These are phyloP conservation scores for Bombus affinis DNA, from an alignment of 1,140 invertebrate species.

Conservation along the genomic window DNA sequence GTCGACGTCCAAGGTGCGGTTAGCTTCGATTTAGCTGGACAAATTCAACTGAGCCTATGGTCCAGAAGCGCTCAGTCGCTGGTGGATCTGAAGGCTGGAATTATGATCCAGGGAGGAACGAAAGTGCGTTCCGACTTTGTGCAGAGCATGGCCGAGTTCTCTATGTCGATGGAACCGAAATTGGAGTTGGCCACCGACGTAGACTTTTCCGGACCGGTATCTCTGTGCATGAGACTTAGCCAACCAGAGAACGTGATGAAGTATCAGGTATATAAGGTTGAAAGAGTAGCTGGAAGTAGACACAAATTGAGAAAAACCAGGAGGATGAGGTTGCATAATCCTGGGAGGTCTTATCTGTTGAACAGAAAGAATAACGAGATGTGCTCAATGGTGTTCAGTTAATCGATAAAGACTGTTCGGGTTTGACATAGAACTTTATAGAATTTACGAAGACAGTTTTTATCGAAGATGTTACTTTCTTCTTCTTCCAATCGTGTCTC, in stretches of 20 bases:
- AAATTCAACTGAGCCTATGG: conserved; percentile 94
- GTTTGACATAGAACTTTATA: not conserved
- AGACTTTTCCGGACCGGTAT: conserved; percentile 90
- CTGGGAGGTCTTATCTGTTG: conserved; percentile 89
- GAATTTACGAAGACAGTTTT: not conserved
- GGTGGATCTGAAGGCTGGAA: conserved; percentile 89
- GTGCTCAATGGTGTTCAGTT: conserved; percentile 84
- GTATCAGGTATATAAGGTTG: conserved; percentile 87
- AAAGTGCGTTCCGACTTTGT: conserved; percentile 87
- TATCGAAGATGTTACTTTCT: not conserved
- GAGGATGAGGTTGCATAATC: conserved; percentile 74
- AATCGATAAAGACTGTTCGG: conserved; percentile 44
- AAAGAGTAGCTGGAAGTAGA: conserved; percentile 87
- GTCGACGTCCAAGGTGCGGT: conserved; percentile 87
- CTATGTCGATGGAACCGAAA: conserved; percentile 87
- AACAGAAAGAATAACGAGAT: conserved; percentile 92
- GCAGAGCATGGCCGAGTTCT: conserved; percentile 87
- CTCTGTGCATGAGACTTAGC: conserved; percentile 91
- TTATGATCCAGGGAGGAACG: conserved; percentile 87
- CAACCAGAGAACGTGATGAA: conserved; percentile 87
- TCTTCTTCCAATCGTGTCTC: not conserved
- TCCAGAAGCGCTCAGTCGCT: conserved; percentile 92
- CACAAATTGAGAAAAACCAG: conserved; percentile 84
- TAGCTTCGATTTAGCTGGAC: conserved; percentile 92
- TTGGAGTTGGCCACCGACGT: conserved; percentile 90